A percentile compares a stretch with the other conserved stretches of the same genome.
Evolutionary conservation across 2,888 invertebrate genomes (phyloP).

Genomic region (Polia nebulosa): DNA sequence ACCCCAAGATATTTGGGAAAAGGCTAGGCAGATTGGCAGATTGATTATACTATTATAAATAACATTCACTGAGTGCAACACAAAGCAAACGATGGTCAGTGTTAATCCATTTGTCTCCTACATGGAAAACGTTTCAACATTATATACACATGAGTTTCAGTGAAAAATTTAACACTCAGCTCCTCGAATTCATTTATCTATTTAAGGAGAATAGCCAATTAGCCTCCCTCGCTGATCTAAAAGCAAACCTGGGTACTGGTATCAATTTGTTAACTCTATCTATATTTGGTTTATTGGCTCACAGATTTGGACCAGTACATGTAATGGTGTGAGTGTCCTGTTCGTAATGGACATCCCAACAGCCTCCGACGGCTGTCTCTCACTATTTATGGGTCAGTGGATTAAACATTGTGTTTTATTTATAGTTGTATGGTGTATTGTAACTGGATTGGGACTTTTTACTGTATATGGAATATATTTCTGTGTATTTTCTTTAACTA

Average conservation of each 20-base stretch:
- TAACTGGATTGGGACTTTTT: conserved; percentile 9
- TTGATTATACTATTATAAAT: too few species aligned
- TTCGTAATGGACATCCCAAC: conserved; percentile 49
- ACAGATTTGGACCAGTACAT: conserved; percentile 22
- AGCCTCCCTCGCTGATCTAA: conserved; percentile 28
- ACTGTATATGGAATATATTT: too few species aligned
- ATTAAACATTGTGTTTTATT: conserved; percentile 25
- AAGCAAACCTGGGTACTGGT: conserved; percentile 49
- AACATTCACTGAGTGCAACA: neutral
- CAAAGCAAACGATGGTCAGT: neutral
- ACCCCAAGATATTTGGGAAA: too few species aligned
- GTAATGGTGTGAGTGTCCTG: conserved; percentile 25
- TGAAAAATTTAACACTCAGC: neutral
- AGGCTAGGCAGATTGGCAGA: too few species aligned
- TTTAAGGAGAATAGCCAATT: conserved; percentile 47
- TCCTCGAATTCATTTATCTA: conserved; percentile 23
- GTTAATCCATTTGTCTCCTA: conserved; percentile 18
- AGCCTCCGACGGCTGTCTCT: conserved; percentile 28
- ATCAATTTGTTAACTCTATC: conserved; percentile 31
- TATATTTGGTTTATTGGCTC: conserved; percentile 57
- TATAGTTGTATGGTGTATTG: conserved; percentile 15
- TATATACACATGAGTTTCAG: neutral
- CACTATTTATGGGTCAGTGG: conserved; percentile 38
- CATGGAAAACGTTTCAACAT: conserved; percentile 27
- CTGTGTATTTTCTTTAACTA: too few species aligned